Conservation (phyloP, 2,888 invertebrate species). For the Alsophila aescularia region DNA sequence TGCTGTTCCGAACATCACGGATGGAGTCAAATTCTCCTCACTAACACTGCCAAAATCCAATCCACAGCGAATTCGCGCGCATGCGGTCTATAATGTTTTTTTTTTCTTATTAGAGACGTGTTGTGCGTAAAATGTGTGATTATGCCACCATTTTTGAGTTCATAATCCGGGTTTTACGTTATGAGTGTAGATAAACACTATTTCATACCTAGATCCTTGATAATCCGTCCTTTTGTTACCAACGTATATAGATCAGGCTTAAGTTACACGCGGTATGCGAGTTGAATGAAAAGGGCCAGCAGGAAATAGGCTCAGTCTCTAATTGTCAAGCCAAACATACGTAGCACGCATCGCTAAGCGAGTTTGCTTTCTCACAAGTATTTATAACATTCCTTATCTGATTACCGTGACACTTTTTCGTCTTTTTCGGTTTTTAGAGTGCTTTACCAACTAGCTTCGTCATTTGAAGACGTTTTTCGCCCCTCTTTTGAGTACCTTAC, state of each 20-base stretch:
- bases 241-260: background rate
- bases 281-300: slow-evolving; percentile 61
- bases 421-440: background rate
- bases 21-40: no score
- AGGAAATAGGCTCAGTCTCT: slow-evolving; percentile 65
- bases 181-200: no score
- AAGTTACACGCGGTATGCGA: slow-evolving; percentile 28
- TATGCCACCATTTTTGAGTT: no score
- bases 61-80: no score
- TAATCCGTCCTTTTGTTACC: background rate
- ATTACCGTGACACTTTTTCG: slow-evolving; percentile 37
- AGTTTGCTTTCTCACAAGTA: slow-evolving; percentile 54
- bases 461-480: background rate
- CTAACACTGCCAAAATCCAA: no score
- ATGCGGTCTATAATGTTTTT: no score
- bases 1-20: no score
- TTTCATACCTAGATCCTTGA: no score
- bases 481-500: no score
- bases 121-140: no score
- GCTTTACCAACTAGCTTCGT: background rate
- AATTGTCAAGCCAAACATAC: slow-evolving; percentile 60
- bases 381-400: slow-evolving; percentile 50
- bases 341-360: slow-evolving; percentile 41
- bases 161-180: no score
- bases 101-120: no score